Evolutionary conservation across 2,888 invertebrate species (phyloP), one percentile per base, ranked within the genome.

Genomic region (Bursaphelenchus okinawaensis): DNA sequence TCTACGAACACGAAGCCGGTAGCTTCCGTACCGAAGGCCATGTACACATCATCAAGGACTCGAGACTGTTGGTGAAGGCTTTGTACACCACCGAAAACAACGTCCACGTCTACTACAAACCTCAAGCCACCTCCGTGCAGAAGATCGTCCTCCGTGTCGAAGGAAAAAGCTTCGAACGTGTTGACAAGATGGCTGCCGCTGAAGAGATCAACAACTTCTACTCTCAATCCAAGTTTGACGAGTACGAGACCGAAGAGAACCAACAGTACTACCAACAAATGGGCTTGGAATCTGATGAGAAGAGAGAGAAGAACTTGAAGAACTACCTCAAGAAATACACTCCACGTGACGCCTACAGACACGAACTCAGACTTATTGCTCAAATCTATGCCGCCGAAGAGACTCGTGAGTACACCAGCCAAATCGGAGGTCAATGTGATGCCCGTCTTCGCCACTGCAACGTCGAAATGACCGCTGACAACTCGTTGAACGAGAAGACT

Each of bases 11-110:
- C 0, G 59, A 69, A 26, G 24, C 20, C 12, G 20, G 51, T 50
- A 20, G 20, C 40, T 16, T 23, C 9, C 50, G 22, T 9, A 20
- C 26, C 23, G 24, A 40, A 12, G 62, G 50, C 8, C 51, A 40
- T n/a, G 22, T 50, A 31, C 62, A 40, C 26, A 19, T n/a, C 24
- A 22, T 63, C 24, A 29, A 9, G 9, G 26, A n/a, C 26, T 7
- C 40, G 19, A 40, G 26, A 51, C 59, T 55, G 22, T 20, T 67
- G n/a, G 24, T 66, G 23, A 64, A 72, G 28, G 26, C 68, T 22
- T 16, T 73, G 23, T 59, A 67, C 65, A 54, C 68, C 61, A 66
- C 68, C 19, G 77, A 78, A 64, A 78, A 77, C 63, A 67, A 74
- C 63, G 27, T 78, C 54, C 72, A 73, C 50, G 58, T 76, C 22